Conservation (phyloP, 2,113 vertebrate species). For the Phalacrocorax carbo region DNA sequence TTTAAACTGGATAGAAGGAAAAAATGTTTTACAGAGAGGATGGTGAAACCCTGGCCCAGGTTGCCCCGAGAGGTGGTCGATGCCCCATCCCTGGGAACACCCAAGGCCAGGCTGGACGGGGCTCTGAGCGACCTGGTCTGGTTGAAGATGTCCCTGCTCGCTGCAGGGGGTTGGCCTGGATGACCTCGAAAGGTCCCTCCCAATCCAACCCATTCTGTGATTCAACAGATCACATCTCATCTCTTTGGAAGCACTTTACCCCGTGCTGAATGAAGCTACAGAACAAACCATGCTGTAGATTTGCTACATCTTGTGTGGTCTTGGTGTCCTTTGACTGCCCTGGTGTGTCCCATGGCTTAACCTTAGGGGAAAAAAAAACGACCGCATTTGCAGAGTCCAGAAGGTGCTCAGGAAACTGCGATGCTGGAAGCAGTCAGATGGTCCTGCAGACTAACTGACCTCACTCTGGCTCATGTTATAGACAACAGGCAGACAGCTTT, state of each 20-base stretch:
- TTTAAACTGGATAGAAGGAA: background rate
- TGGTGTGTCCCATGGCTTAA: background rate
- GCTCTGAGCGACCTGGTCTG: background rate
- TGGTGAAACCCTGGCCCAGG: background rate
- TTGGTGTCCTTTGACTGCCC: background rate
- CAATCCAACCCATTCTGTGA: background rate
- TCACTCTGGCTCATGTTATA: background rate
- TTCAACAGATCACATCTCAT: background rate
- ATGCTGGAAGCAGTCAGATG: background rate
- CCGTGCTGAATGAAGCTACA: background rate
- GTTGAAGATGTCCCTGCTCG: background rate
- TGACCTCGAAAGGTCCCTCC: background rate
- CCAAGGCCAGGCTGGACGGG: background rate
- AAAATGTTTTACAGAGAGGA: fast-evolving
- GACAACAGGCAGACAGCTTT: background rate
- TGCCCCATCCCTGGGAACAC: background rate
- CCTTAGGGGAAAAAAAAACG: no score
- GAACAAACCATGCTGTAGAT: background rate
- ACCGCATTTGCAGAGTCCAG: background rate
- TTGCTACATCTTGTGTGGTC: background rate
- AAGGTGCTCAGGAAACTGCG: background rate
- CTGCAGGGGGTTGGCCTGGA: fast-evolving
- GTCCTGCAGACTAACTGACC: background rate
- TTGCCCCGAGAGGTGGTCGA: background rate
- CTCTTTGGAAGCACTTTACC: background rate